phyloP scores from a whole-genome alignment of 2,888 invertebrate genomes.

The Drosophila mimetica region DNA sequence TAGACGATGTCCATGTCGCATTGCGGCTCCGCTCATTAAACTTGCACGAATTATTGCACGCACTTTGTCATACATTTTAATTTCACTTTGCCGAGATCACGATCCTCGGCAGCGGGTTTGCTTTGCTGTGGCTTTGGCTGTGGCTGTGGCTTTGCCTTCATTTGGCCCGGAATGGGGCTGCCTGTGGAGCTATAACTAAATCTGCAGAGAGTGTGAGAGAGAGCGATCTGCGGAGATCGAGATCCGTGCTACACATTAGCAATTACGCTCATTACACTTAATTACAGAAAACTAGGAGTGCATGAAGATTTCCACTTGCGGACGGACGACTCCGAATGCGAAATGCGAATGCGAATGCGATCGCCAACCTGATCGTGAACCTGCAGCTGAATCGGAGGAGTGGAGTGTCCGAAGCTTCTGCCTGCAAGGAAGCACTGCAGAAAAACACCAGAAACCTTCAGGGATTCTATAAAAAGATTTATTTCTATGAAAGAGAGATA shows the following conservation, averaged over 20 bases:
- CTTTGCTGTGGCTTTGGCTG: no score
- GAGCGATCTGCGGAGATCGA: conserved; percentile 28
- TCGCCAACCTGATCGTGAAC: conserved; percentile 26
- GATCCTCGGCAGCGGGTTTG: conserved; percentile 18
- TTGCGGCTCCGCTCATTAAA: conserved; percentile 75
- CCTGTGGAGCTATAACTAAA: conserved; percentile 34
- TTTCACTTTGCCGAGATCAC: conserved; percentile 69
- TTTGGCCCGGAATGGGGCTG: conserved; percentile 25
- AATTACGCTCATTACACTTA: conserved; percentile 84
- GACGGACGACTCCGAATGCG: conserved; percentile 26
- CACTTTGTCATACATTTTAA: conserved; percentile 84
- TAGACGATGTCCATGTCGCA: conserved; percentile 78
- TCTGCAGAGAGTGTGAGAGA: conserved; percentile 13
- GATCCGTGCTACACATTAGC: conserved; percentile 74
- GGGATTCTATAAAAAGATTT: no score
- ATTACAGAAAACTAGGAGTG: conserved; percentile 82
- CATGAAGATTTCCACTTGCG: conserved; percentile 78
- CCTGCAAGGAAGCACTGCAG: conserved; percentile 1
- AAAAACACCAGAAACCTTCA: background rate
- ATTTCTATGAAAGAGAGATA: no score
- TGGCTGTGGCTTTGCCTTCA: no score
- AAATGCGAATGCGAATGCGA: conserved; percentile 19
- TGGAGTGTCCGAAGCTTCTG: conserved; percentile 38
- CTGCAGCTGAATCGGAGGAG: conserved; percentile 24
- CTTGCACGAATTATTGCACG: conserved; percentile 84